Conservation (phyloP, 2,888 invertebrate genomes). For the Epistrophe grossulariae region DNA sequence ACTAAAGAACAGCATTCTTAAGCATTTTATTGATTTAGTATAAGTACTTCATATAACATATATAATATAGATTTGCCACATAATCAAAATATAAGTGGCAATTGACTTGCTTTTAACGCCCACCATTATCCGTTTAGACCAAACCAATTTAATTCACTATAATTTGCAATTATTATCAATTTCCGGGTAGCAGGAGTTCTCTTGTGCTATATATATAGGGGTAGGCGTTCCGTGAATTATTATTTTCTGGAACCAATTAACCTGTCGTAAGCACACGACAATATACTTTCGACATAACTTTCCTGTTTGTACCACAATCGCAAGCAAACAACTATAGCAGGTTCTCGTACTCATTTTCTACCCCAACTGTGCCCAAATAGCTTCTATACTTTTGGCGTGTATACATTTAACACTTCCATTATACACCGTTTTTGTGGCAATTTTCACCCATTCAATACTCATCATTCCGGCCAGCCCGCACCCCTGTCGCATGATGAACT, state of each 20-base stretch:
- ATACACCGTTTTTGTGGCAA: constrained; percentile 70
- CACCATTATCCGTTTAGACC: constrained; percentile 23
- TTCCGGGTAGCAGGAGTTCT: constrained; percentile 19
- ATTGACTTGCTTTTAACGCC: constrained; percentile 32
- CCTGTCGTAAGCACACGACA: constrained; percentile 59
- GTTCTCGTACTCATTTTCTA: background rate
- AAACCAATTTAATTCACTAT: constrained; percentile 56
- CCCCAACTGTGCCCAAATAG: constrained; percentile 14
- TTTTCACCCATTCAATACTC: constrained; percentile 69
- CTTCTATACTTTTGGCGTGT: constrained; percentile 44
- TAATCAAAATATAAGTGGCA: background rate
- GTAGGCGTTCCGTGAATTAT: constrained; percentile 52
- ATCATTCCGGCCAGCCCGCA: constrained; percentile 67
- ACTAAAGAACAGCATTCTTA: background rate
- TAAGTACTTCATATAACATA: background rate
- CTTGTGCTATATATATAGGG: background rate
- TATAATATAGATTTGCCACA: background rate
- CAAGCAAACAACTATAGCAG: constrained; percentile 33
- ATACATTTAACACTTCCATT: constrained; percentile 76
- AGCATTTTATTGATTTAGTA: background rate
- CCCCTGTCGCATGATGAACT: constrained; percentile 14
- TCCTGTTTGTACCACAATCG: constrained; percentile 21
- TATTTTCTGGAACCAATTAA: constrained; percentile 65
- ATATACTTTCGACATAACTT: constrained; percentile 53
- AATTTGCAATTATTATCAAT: constrained; percentile 66